phyloP scores from a whole-genome alignment of 2,113 vertebrate species.

The Oostethus manadensis region DNA sequence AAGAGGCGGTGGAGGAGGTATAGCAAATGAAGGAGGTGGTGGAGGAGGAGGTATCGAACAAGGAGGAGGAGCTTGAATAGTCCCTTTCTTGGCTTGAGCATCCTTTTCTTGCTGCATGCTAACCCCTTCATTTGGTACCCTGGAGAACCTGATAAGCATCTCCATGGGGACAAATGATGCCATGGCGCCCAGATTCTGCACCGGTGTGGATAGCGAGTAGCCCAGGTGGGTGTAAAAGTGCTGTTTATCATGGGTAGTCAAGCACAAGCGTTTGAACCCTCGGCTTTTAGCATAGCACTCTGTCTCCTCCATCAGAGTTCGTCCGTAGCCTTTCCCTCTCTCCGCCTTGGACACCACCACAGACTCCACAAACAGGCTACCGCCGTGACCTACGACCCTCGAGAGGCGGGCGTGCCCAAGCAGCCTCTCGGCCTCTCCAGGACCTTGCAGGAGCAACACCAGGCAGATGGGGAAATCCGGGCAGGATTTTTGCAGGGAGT shows the following conservation, averaged over 20 bases:
- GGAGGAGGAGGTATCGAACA: constrained; percentile 11
- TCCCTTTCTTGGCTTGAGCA: background rate
- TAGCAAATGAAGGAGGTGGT: background rate
- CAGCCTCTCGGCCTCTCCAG: constrained; percentile 40
- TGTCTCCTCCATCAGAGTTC: constrained; percentile 82
- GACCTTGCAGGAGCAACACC: constrained; percentile 75
- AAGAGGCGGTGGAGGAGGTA: constrained; percentile 5
- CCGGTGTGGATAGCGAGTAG: constrained; percentile 76
- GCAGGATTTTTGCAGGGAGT: constrained; percentile 82
- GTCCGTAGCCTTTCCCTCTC: constrained; percentile 84
- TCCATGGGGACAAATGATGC: constrained; percentile 69
- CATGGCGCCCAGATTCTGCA: constrained; percentile 81
- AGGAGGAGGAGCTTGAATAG: constrained; percentile 5
- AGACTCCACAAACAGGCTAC: constrained; percentile 85
- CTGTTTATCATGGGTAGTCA: constrained; percentile 91
- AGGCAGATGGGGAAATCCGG: constrained; percentile 82
- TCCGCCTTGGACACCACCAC: constrained; percentile 81
- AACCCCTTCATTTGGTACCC: constrained; percentile 15
- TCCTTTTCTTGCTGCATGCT: constrained; percentile 1
- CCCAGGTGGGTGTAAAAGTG: constrained; percentile 89
- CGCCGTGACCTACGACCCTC: constrained; percentile 68
- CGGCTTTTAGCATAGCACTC: constrained; percentile 76
- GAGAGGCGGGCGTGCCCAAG: constrained; percentile 87
- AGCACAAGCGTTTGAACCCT: constrained; percentile 77
- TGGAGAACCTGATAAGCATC: constrained; percentile 73